A percentile compares a stretch with the other conserved stretches of the same genome.
phyloP scores from a whole-genome alignment of 2,113 vertebrate genomes.

The Chionodraco myersi region DNA sequence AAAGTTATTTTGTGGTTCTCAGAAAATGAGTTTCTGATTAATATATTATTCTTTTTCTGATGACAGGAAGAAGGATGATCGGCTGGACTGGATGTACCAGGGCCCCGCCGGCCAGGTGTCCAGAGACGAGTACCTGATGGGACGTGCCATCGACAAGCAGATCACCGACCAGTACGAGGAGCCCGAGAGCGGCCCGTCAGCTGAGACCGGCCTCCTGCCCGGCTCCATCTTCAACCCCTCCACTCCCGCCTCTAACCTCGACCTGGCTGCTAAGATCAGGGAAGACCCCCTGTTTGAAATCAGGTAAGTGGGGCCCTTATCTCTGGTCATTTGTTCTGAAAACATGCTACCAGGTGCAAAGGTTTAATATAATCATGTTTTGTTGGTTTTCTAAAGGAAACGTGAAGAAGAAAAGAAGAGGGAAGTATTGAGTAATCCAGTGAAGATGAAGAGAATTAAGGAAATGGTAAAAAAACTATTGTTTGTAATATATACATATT shows the following conservation, averaged over 20 bases:
- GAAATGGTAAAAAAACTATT: conserved; percentile 85
- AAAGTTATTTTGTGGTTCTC: neutral
- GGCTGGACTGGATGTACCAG: conserved; percentile 99
- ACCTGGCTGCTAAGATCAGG: conserved; percentile 96
- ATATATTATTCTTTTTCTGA: neutral
- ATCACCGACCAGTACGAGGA: conserved; percentile 91
- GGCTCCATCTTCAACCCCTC: conserved; percentile 91
- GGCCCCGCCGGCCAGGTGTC: conserved; percentile 93
- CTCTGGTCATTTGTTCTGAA: neutral
- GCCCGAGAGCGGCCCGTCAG: conserved; percentile 88
- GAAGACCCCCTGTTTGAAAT: conserved; percentile 97
- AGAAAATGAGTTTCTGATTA: too few relatives aligned
- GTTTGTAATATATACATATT: too few relatives aligned
- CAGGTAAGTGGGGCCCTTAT: conserved; percentile 77
- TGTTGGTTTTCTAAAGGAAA: conserved; percentile 84
- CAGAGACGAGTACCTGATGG: conserved; percentile 95
- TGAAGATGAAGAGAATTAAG: conserved; percentile 99
- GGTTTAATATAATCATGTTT: neutral
- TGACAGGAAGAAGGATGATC: conserved; percentile 92
- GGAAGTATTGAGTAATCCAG: conserved; percentile 94
- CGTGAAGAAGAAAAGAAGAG: conserved; percentile 96
- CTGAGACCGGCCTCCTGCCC: conserved; percentile 91
- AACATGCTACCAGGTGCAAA: neutral
- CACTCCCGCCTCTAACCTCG: conserved; percentile 87
- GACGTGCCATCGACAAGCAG: conserved; percentile 94